phyloP scores from a whole-genome alignment of 2,888 invertebrate species.

The Glaucopsyche alexis region DNA sequence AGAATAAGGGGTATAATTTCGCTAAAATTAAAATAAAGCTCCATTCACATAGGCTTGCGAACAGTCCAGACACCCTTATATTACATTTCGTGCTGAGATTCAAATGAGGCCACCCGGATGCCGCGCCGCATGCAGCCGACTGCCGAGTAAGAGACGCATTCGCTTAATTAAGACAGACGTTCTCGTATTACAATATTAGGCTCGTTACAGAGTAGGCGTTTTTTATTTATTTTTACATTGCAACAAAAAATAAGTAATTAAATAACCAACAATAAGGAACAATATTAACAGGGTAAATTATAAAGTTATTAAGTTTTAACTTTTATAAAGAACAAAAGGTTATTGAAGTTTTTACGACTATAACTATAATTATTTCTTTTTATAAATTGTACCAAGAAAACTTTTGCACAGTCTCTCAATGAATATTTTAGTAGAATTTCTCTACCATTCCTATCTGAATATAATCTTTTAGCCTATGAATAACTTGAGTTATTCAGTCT shows the following conservation, averaged over 20 bases:
- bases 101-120: constrained; percentile 38
- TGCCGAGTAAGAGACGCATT: constrained; percentile 38
- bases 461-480: neutral
- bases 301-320: too few relatives aligned
- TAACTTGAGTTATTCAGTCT: neutral
- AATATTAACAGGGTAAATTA: too few relatives aligned
- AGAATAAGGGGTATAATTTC: constrained; percentile 16
- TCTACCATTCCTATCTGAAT: neutral
- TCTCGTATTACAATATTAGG: constrained; percentile 36
- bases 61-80: constrained; percentile 34
- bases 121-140: constrained; percentile 40
- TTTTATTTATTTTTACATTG: neutral
- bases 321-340: too few relatives aligned
- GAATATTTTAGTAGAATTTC: neutral
- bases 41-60: constrained; percentile 15
- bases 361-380: neutral
- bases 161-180: constrained; percentile 47
- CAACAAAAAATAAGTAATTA: too few relatives aligned
- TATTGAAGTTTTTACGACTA: too few relatives aligned
- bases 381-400: neutral
- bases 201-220: neutral
- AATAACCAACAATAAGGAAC: too few relatives aligned
- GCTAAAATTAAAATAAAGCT: constrained; percentile 22
- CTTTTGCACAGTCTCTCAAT: neutral
- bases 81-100: constrained; percentile 41